Base-by-base conservation (phyloP, 2,888 invertebrate species). In the Leptinotarsa haldemani region DNA sequence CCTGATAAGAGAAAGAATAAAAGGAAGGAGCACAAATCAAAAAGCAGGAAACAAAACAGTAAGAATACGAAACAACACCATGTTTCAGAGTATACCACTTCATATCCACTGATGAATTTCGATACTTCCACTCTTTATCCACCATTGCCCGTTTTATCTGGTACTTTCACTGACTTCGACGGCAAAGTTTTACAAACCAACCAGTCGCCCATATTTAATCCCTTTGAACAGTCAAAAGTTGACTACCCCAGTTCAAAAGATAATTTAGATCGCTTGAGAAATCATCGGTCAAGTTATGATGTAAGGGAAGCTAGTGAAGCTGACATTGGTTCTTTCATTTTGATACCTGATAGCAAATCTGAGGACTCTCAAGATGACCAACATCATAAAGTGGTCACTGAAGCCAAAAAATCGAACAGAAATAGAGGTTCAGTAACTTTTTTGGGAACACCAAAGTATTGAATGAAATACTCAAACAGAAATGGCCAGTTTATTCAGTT, bases 251-350 rank as follows among this genome's bases (percentile, higher is more conserved):
- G 58, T 22, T 4, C 52, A 20, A 72, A 63, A 67, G 65, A 66
- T n/a, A 12, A 46, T 16, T 52, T 18, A 2, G 68, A 65, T 67
- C 66, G 67, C 4, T 52, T 75, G 52, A 71, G 71, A n/a, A 75
- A 77, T 22, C 74, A 77, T 50, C 63, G 64, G 40, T 7, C 63
- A 9, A 65, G 48, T 64, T 77, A 77, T 47, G 75, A 74, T 15
- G 71, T 70, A 4, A 65, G 56, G n/a, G 76, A 73, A 48, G 52
- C 70, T 25, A 47, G 47, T 13, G 61, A 65, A 12, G 64, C 72
- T 2, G 71, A 70, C 13, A 63, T 63, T 9, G 64, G 30, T 15
- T 50, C 65, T 22, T 58, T 70, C 22, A 71, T 76, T 61, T 46
- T 70, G 13, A 30, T 74, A 40, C 76, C 76, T 13, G 76, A 76